Base-by-base conservation (phyloP, 2,797 vertebrate species). In the Phylloscopus collybita region DNA sequence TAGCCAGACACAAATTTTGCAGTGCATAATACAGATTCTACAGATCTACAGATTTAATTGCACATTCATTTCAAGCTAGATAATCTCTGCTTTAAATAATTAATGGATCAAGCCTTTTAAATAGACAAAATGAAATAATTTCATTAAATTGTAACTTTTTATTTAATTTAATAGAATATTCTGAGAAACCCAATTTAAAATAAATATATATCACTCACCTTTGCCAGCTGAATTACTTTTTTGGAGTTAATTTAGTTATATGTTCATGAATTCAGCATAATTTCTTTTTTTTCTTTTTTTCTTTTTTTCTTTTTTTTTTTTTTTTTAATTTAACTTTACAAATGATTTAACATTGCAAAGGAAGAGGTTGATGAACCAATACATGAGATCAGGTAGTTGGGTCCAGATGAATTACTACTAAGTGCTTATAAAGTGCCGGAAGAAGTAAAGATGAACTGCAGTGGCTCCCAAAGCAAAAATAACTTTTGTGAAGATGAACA, bases 381-480 rank as follows among this genome's bases (percentile, higher is more conserved):
- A 73, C 40, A 87, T 65, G 57, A 72, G 60, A 79, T 72, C 59
- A 72, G 57, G 23, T 91, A 81, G 57, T 11, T 93, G 44, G 27
- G 23, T 88, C 65, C 79, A 91, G 47, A 44, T 83, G 30, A 93
- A 88, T 96, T 94, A 88, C 70, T 88, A 80, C 36, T 59, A 62
- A 87, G 40, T 79, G 30, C 54, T 80, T 88, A 75, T 42, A 78
- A 91, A 88, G 44, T 93, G 15, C 38, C 16, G 1, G 51, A 88
- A 65, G 53, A 92, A 75, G 53, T 82, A 70, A 89, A 83, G 62
- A 92, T 74, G 75, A 91, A 80, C 57, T 56, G 36, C 40, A 95
- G 93, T 72, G 72, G 19, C 85, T 96, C 92, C 89, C 93, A 94
- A 91, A 95, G 75, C 79, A 96, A 93, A 95, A 93, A 95, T 96